Conservation (phyloP, 2,113 vertebrate genomes). For the Apteryx mantelli region DNA sequence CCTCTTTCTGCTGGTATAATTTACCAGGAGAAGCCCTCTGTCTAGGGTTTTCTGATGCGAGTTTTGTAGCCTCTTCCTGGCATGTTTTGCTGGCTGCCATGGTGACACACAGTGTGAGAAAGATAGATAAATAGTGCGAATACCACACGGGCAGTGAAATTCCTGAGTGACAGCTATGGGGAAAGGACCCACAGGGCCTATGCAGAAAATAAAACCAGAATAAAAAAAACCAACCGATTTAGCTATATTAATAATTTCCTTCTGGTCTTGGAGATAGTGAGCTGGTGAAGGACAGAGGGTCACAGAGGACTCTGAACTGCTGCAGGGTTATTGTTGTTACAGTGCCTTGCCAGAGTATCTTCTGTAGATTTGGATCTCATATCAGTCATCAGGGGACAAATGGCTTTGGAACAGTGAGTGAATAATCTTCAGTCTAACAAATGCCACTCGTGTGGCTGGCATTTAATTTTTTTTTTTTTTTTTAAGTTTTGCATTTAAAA, state of each 20-base stretch:
- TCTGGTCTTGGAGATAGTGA: neutral
- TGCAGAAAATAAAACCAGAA: neutral
- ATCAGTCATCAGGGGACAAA: neutral
- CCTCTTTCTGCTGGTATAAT: neutral
- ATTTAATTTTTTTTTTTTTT: neutral
- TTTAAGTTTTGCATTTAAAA: neutral
- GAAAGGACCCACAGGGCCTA: neutral
- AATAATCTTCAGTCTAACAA: neutral
- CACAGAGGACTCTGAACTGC: neutral
- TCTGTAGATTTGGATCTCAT: neutral
- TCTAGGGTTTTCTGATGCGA: neutral
- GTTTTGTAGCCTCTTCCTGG: conserved; percentile 24
- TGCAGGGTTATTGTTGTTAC: neutral
- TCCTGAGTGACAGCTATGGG: conserved; percentile 8
- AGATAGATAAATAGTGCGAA: conserved; percentile 16
- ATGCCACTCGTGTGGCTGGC: neutral
- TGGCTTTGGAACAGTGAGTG: neutral
- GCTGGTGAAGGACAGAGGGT: neutral
- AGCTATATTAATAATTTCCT: neutral
- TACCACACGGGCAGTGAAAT: neutral
- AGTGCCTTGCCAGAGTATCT: neutral
- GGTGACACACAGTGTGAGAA: conserved; percentile 1
- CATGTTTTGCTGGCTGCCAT: neutral
- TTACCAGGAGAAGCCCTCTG: neutral
- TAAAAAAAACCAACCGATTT: neutral